These are phyloP conservation scores for Uloborus diversus DNA, from an alignment of 1,140 invertebrate species.

Conservation along the genomic window DNA sequence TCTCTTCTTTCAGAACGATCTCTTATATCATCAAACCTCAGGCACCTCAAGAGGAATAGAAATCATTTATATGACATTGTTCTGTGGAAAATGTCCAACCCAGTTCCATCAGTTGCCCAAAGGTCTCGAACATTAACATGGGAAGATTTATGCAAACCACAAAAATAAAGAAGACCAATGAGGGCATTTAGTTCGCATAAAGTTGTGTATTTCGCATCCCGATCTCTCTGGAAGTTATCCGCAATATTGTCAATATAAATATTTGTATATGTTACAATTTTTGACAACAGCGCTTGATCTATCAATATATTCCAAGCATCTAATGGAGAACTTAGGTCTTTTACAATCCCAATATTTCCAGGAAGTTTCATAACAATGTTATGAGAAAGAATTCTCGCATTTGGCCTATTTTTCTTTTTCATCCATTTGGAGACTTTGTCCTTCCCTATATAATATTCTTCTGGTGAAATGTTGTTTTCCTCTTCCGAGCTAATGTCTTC, in stretches of 20 bases:
- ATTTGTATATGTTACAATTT: neutral
- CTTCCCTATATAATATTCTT: neutral
- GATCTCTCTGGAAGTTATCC: neutral
- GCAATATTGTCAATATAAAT: neutral
- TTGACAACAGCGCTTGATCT: neutral
- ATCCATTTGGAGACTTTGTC: neutral
- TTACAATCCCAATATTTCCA: neutral
- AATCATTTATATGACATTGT: neutral
- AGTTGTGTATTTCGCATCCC: neutral
- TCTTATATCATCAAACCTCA: constrained; percentile 14
- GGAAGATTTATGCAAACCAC: constrained; percentile 33
- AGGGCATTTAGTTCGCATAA: neutral
- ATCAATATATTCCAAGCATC: neutral
- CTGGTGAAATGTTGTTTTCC: neutral
- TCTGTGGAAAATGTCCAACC: neutral
- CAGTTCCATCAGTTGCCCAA: neutral
- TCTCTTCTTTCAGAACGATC: neutral
- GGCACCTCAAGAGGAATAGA: neutral
- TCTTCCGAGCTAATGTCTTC: neutral
- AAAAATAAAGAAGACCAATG: neutral
- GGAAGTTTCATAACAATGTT: neutral
- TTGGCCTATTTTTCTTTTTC: neutral
- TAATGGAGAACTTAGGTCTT: neutral
- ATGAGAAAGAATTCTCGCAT: neutral
- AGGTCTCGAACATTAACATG: neutral